phyloP scores from a whole-genome alignment of 2,113 vertebrate genomes.

The Lophius piscatorius region DNA sequence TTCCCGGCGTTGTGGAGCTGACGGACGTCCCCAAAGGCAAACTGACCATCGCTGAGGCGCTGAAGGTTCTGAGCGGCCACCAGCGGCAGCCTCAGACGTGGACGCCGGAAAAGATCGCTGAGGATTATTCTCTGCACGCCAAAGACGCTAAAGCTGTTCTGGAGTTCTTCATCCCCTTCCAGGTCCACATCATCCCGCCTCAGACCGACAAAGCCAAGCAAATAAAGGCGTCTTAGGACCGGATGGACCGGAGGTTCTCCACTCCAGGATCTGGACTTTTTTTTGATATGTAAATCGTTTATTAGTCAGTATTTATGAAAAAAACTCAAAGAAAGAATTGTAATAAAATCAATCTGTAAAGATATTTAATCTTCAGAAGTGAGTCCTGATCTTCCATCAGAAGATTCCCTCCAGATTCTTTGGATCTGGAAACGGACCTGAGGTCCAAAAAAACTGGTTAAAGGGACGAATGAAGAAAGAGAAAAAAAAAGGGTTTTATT shows the following conservation, averaged over 20 bases:
- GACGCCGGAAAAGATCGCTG: conserved; percentile 88
- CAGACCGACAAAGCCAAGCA: conserved; percentile 68
- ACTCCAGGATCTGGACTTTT: conserved; percentile 7
- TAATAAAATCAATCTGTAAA: background rate
- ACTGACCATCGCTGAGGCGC: conserved; percentile 85
- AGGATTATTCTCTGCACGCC: conserved; percentile 87
- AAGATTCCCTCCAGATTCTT: too few relatives aligned
- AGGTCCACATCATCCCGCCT: conserved; percentile 80
- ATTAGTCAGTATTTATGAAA: background rate
- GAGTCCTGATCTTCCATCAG: too few relatives aligned
- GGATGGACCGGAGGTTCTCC: background rate
- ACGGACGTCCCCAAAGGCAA: conserved; percentile 87
- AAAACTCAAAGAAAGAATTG: background rate
- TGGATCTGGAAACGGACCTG: too few relatives aligned
- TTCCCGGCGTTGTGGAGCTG: conserved; percentile 65
- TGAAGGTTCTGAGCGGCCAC: conserved; percentile 87
- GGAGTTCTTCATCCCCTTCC: conserved; percentile 88
- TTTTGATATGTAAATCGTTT: background rate
- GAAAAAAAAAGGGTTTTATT: too few relatives aligned
- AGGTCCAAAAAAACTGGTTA: too few relatives aligned
- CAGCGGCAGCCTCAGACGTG: conserved; percentile 84
- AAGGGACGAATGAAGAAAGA: too few relatives aligned
- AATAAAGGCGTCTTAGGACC: conserved; percentile 75
- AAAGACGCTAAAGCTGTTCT: conserved; percentile 85
- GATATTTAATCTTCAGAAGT: background rate